Conservation (phyloP, 2,113 vertebrate genomes). For the Hydrochoerus hydrochaeris region DNA sequence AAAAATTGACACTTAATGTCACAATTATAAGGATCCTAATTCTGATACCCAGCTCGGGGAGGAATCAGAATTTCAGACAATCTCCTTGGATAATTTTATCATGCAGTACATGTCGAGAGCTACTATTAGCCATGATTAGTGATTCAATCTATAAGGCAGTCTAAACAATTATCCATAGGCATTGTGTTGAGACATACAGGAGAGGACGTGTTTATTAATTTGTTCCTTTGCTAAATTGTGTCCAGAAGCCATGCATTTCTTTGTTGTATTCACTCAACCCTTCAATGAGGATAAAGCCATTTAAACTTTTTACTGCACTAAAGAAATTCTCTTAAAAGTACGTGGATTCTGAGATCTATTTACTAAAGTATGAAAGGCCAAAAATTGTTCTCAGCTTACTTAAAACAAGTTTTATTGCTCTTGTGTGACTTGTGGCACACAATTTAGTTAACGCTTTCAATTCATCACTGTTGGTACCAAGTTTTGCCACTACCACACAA, state of each 20-base stretch:
- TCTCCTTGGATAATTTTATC: background rate
- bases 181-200: background rate
- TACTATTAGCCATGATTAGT: background rate
- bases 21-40: background rate
- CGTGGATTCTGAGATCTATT: background rate
- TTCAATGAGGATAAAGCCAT: background rate
- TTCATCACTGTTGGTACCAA: background rate
- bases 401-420: background rate
- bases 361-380: background rate
- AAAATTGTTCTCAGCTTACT: background rate
- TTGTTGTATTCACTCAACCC: background rate
- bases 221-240: background rate
- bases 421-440: background rate
- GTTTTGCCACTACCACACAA: background rate
- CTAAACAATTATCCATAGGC: background rate
- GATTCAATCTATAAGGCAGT: background rate
- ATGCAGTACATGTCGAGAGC: background rate
- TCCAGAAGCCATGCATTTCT: background rate
- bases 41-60: background rate
- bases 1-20: background rate
- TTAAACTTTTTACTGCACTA: background rate
- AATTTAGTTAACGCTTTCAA: background rate
- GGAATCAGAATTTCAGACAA: background rate
- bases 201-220: background rate
- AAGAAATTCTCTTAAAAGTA: background rate